phyloP scores from a whole-genome alignment of 2,113 vertebrate genomes.

The Capreolus pygargus region DNA sequence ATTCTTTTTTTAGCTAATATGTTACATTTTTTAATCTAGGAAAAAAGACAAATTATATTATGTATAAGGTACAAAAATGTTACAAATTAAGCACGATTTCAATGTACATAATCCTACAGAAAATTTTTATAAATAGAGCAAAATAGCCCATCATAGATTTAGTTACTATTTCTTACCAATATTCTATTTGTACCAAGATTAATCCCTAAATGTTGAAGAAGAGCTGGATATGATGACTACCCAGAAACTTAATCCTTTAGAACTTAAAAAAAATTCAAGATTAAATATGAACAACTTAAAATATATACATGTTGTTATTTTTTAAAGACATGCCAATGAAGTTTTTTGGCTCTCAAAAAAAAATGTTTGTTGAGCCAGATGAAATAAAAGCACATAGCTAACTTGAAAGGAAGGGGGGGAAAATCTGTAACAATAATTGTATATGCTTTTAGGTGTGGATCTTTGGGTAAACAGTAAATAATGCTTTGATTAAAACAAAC shows the following conservation, averaged over 20 bases:
- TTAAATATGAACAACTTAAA: slow-evolving; percentile 11
- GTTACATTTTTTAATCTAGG: not conserved
- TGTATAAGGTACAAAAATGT: slow-evolving; percentile 7
- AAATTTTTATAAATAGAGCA: not conserved
- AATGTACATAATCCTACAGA: not conserved
- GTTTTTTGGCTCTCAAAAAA: not conserved
- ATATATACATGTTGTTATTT: not conserved
- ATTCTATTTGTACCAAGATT: not conserved
- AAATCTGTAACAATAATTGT: not conserved
- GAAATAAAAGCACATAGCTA: not conserved
- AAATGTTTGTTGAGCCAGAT: not conserved
- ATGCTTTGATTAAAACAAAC: not conserved
- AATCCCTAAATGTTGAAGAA: slow-evolving; percentile 9
- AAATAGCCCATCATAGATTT: not conserved
- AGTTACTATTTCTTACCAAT: not conserved
- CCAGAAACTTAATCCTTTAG: not conserved
- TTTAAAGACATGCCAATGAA: not conserved
- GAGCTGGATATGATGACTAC: not conserved
- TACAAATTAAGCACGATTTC: not conserved
- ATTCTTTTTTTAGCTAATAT: not conserved
- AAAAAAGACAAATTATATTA: not conserved
- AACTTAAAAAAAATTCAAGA: not conserved
- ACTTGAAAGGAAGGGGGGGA: not conserved
- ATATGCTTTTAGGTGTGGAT: not conserved
- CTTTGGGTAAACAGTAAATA: not conserved